phyloP scores from a whole-genome alignment of 23 tunicate species.

The Phallusia fumigata region DNA sequence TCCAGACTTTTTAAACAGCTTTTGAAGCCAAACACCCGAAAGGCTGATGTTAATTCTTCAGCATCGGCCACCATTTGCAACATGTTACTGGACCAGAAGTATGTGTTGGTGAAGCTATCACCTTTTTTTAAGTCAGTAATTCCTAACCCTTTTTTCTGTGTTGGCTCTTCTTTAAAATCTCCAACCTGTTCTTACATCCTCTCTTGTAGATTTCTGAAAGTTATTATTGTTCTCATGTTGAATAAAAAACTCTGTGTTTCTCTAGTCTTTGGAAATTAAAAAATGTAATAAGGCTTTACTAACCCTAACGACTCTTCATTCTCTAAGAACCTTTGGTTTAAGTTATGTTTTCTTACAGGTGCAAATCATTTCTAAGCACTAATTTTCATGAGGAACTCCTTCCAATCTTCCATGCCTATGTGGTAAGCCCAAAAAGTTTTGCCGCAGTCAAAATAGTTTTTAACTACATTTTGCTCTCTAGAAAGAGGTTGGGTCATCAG shows the following conservation, averaged over 20 bases:
- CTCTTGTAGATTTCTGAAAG: too few relatives aligned
- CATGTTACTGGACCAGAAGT: conserved; percentile 47
- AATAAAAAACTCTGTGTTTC: too few relatives aligned
- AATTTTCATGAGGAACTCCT: background rate
- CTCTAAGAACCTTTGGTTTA: background rate
- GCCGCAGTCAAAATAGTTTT: background rate
- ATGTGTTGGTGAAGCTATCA: too few relatives aligned
- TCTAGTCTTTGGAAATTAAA: background rate
- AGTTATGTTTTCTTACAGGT: background rate
- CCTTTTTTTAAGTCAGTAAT: too few relatives aligned
- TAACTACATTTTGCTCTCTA: background rate
- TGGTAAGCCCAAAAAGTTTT: background rate
- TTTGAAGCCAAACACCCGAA: conserved; percentile 28
- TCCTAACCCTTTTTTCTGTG: too few relatives aligned
- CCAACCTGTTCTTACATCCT: too few relatives aligned
- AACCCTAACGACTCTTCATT: too few relatives aligned
- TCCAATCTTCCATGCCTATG: background rate
- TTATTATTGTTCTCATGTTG: too few relatives aligned
- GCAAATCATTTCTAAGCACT: background rate
- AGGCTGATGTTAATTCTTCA: conserved; percentile 44
- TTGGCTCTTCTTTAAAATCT: too few relatives aligned
- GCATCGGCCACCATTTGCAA: conserved; percentile 52
- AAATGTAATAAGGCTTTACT: too few relatives aligned
- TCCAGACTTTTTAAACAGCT: conserved; percentile 4
- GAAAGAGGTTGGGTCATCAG: conserved; percentile 13